Evolutionary conservation across 2,888 invertebrate species (phyloP), one percentile per base, ranked within the genome.

Genomic region (Pristionchus fissidentatus): DNA sequence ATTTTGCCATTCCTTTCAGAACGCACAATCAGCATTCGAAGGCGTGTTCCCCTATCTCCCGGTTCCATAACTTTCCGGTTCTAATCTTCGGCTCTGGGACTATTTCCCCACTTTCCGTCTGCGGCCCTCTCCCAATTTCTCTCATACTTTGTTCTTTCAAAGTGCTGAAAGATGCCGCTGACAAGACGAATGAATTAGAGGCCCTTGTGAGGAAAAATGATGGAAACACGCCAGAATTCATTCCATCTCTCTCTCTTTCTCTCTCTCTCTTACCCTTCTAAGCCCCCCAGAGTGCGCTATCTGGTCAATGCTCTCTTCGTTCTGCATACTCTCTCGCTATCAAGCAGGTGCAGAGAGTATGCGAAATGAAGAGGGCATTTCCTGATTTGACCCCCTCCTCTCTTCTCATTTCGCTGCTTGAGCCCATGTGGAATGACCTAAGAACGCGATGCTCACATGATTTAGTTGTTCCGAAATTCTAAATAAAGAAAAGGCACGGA

Each of bases 141-240:
- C 32, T 29, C 29, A 15, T 7, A 29, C 26, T 8, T 15, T 29
- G 57, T 29, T 32, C 19, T 38, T 66, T 66, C 62, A 66, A 66
- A 66, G 62, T 32, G 62, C 62, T 22, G 22, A 41, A 15, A 60
- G 29, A 32, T n/a, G 41, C 13, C 10, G 70, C 70, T 66, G 41
- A 70, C 70, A 70, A 70, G 70, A 35, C 7, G 70, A 41, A 70
- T 70, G 70, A 70, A 70, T 41, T 70, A 70, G 70, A 70, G 19
- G 41, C 70, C 41, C 70, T 26, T n/a, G n/a, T n/a, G 70, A 41
- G 41, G 43, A 70, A 70, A n/a, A n/a, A n/a, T n/a, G n/a, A n/a
- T n/a, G n/a, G n/a, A n/a, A n/a, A n/a, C n/a, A n/a, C n/a, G n/a
- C n/a, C n/a, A n/a, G n/a, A n/a, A n/a, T n/a, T n/a, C n/a, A n/a